phyloP scores from a whole-genome alignment of 2,113 vertebrate species.

The Poeciliopsis occidentalis region DNA sequence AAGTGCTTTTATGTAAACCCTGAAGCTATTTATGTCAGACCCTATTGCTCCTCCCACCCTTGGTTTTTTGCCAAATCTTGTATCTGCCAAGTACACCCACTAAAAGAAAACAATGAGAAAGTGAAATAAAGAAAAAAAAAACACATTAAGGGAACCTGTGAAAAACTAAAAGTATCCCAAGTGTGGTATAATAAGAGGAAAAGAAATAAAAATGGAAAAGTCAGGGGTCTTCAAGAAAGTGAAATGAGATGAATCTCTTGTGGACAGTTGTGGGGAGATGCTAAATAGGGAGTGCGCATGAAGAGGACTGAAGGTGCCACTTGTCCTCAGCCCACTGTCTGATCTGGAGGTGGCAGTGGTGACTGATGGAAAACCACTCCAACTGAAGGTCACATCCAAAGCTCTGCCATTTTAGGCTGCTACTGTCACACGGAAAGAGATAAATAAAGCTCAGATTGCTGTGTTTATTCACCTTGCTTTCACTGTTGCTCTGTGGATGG shows the following conservation, averaged over 20 bases:
- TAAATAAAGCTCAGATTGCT: constrained; percentile 62
- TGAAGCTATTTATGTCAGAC: constrained; percentile 5
- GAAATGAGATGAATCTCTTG: constrained; percentile 35
- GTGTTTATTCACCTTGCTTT: constrained; percentile 60
- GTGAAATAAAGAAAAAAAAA: constrained; percentile 9
- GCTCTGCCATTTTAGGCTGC: constrained; percentile 66
- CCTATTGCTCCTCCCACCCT: constrained; percentile 10
- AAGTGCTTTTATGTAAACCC: constrained; percentile 20
- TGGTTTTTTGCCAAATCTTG: background rate
- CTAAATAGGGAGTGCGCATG: constrained; percentile 23
- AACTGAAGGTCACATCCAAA: constrained; percentile 73
- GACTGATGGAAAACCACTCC: constrained; percentile 70
- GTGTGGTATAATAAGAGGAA: constrained; percentile 6
- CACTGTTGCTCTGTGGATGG: constrained; percentile 29
- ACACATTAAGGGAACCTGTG: constrained; percentile 2
- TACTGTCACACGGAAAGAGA: constrained; percentile 55
- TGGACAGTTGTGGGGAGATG: constrained; percentile 33
- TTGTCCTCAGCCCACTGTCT: constrained; percentile 54
- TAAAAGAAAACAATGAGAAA: constrained; percentile 13
- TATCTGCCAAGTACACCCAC: constrained; percentile 8
- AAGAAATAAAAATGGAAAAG: constrained; percentile 15
- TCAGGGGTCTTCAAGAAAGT: background rate
- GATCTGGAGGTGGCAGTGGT: constrained; percentile 69
- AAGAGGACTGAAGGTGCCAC: constrained; percentile 30
- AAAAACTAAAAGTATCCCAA: constrained; percentile 29